Evolutionary conservation across 2,113 vertebrate species (phyloP).

Genomic region (Odobenus rosmarus): DNA sequence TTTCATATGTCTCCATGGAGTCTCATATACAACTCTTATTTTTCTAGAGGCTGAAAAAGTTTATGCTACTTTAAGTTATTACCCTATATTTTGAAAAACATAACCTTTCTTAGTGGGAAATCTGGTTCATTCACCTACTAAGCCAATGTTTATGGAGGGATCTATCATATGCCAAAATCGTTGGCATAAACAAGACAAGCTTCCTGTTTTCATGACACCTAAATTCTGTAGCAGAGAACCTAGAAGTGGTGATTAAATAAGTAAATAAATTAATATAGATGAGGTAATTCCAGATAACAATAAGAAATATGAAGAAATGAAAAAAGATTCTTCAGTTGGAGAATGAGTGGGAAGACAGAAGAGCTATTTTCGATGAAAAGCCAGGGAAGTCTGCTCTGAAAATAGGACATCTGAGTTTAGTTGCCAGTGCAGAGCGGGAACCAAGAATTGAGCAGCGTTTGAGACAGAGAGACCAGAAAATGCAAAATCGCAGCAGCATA

Average conservation of each 20-base stretch:
- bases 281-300: not conserved
- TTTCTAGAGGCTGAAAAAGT: not conserved
- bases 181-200: not conserved
- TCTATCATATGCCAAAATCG: not conserved
- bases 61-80: constrained; percentile 76
- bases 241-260: not conserved
- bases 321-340: not conserved
- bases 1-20: not conserved
- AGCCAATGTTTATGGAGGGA: not conserved
- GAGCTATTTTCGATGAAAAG: not conserved
- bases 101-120: constrained; percentile 16
- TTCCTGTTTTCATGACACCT: not conserved
- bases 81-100: constrained; percentile 76
- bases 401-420: not conserved
- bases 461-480: not conserved
- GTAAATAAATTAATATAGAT: not conserved
- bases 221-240: not conserved
- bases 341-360: not conserved
- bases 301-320: not conserved
- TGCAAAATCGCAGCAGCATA: not conserved
- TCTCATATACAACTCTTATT: not conserved
- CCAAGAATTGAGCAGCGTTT: not conserved
- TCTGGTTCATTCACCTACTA: not conserved
- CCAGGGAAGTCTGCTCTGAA: not conserved
- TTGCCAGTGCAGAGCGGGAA: not conserved